A percentile compares a stretch with the other conserved stretches of the same genome.
phyloP scores from a whole-genome alignment of 2,797 vertebrate genomes.

The Coccyzus lansbergi region DNA sequence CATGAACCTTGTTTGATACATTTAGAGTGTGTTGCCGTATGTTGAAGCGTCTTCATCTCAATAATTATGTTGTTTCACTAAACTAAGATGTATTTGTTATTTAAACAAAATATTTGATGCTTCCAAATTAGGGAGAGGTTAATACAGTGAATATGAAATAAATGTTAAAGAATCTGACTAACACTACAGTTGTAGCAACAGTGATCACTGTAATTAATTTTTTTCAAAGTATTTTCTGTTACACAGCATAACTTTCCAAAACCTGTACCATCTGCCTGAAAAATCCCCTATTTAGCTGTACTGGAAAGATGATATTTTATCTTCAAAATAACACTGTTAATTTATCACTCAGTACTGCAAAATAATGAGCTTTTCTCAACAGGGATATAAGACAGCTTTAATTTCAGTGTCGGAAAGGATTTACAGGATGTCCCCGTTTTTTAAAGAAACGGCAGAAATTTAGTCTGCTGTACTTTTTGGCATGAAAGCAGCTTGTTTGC shows the following conservation, averaged over 20 bases:
- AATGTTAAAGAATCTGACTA: neutral
- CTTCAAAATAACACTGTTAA: neutral
- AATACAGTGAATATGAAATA: neutral
- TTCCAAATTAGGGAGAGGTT: neutral
- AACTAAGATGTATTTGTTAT: neutral
- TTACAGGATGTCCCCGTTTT: neutral
- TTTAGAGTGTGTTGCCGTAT: neutral
- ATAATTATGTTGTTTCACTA: constrained; percentile 7
- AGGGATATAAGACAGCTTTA: neutral
- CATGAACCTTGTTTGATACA: neutral
- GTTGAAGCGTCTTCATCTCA: neutral
- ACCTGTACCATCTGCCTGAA: neutral
- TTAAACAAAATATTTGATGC: neutral
- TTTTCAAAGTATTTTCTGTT: constrained; percentile 3
- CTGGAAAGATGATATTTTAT: neutral
- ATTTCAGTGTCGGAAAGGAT: neutral
- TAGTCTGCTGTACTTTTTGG: neutral
- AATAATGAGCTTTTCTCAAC: neutral
- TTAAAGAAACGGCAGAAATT: neutral
- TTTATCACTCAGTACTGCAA: neutral
- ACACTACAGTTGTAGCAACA: neutral
- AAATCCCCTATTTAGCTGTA: neutral
- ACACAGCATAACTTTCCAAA: neutral
- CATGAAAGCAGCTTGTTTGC: neutral
- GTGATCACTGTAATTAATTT: neutral